Percentiles rank a stretch among this genome's conserved stretches.
These are phyloP conservation scores for Xanthia icteritia DNA, from an alignment of 2,888 invertebrate species.

Conservation along the genomic window DNA sequence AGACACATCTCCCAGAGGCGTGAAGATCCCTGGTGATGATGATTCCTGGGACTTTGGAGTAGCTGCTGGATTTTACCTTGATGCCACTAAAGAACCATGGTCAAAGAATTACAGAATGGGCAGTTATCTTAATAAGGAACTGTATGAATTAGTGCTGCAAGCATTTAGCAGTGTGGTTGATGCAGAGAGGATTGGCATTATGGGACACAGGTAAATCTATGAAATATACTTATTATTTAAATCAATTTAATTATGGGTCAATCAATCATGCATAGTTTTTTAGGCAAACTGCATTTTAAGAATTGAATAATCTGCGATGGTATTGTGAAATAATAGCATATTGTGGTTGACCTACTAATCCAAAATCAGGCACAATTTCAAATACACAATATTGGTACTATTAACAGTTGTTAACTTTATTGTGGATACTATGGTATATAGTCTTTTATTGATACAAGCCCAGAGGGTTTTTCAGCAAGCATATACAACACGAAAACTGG, in stretches of 20 bases:
- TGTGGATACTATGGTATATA: background rate
- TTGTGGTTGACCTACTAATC: background rate
- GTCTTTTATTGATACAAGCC: background rate
- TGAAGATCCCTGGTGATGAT: conserved; percentile 97
- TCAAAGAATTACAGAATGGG: conserved; percentile 98
- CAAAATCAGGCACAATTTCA: background rate
- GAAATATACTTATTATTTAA: background rate
- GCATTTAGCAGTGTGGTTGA: conserved; percentile 92
- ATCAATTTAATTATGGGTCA: too few relatives aligned
- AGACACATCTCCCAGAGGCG: conserved; percentile 98
- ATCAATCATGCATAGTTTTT: background rate
- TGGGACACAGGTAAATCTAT: conserved; percentile 93
- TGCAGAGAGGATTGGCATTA: conserved; percentile 92
- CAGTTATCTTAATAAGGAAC: conserved; percentile 97
- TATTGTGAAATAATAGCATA: background rate
- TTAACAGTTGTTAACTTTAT: background rate
- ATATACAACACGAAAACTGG: too few relatives aligned
- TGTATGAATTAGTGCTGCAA: conserved; percentile 93
- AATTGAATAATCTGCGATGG: too few relatives aligned
- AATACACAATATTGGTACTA: background rate
- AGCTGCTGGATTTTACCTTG: conserved; percentile 98
- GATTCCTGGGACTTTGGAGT: conserved; percentile 98
- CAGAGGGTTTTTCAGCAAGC: background rate
- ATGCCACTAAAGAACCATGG: conserved; percentile 98
- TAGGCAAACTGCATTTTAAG: background rate